These are phyloP conservation scores for Spheniscus mendiculus DNA, from an alignment of 2,113 vertebrate genomes.

Conservation along the genomic window DNA sequence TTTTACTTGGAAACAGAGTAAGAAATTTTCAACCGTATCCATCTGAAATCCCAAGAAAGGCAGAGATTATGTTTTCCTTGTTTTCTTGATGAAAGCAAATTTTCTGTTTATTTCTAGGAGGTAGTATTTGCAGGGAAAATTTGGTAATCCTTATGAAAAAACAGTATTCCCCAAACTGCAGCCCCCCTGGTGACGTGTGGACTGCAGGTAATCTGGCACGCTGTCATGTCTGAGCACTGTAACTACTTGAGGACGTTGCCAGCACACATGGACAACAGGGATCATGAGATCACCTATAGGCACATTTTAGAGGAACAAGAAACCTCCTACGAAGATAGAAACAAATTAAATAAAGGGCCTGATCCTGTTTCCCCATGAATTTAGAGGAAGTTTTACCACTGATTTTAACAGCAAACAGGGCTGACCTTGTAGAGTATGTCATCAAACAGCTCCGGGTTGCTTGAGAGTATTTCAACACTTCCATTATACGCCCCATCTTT, in stretches of 20 bases:
- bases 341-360: background rate
- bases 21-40: background rate
- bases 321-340: slow-evolving; percentile 17
- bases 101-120: background rate
- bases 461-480: slow-evolving; percentile 21
- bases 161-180: background rate
- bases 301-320: background rate
- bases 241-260: slow-evolving; percentile 1
- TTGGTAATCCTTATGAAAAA: background rate
- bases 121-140: background rate
- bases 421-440: background rate
- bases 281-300: slow-evolving; percentile 36
- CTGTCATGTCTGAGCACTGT: background rate
- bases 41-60: background rate
- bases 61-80: background rate
- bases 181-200: background rate
- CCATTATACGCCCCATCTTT: background rate
- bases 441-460: background rate
- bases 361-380: background rate
- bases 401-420: background rate
- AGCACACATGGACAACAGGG: slow-evolving; percentile 22
- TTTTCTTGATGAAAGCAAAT: background rate
- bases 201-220: background rate
- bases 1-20: background rate
- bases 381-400: background rate